Conservation (phyloP, 2,888 invertebrate genomes). For the Nysson spinosus region DNA sequence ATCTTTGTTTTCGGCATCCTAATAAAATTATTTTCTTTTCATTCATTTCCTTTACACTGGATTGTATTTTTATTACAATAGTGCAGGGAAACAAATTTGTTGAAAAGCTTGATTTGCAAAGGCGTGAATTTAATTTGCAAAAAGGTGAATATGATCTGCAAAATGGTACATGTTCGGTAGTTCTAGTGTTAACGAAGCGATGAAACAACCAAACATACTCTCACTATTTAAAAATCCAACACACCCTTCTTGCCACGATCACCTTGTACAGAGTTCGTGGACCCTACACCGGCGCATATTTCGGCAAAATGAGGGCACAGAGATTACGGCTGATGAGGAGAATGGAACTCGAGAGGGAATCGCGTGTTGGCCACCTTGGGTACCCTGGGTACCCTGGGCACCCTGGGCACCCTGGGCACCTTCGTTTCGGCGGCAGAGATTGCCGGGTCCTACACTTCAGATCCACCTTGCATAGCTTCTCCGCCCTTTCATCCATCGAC, state of each 20-base stretch:
- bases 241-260: slow-evolving; percentile 31
- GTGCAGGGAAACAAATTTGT: too few species aligned
- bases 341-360: slow-evolving; percentile 35
- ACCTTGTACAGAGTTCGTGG: slow-evolving; percentile 37
- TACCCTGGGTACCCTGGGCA: slow-evolving; percentile 54
- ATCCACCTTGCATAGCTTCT: slow-evolving; percentile 27
- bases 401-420: slow-evolving; percentile 43
- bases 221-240: slow-evolving; percentile 54
- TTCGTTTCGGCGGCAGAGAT: slow-evolving; percentile 55
- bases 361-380: slow-evolving; percentile 50
- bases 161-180: too few species aligned
- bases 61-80: too few species aligned
- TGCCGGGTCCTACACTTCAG: slow-evolving; percentile 25
- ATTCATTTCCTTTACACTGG: too few species aligned
- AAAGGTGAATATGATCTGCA: too few species aligned
- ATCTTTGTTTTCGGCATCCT: too few species aligned
- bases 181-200: too few species aligned
- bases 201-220: slow-evolving; percentile 50
- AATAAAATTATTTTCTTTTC: too few species aligned
- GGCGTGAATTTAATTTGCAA: too few species aligned
- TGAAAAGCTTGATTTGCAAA: too few species aligned
- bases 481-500: slow-evolving; percentile 54
- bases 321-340: slow-evolving; percentile 27
- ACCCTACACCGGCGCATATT: slow-evolving; percentile 4
- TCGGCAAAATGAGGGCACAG: slow-evolving; percentile 27